Evolutionary conservation across 2,113 vertebrate species (phyloP), one percentile per base, ranked within the genome.

Genomic region (Phylloscopus trochilus): DNA sequence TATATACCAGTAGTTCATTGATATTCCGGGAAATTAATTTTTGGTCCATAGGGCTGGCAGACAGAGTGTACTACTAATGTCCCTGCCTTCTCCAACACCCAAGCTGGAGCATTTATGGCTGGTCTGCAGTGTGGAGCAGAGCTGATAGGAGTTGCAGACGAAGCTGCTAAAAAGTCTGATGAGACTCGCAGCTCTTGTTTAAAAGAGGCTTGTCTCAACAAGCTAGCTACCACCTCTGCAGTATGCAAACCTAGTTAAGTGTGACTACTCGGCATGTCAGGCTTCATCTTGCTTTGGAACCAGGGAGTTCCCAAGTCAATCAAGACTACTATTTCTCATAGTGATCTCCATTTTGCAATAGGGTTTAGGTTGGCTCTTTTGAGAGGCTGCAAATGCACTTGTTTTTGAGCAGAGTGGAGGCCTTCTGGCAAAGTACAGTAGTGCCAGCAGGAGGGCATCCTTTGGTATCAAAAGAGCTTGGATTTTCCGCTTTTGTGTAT

Each of bases 121-220:
- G 19, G 15, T 64, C 35, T 77, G 52, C 43, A 18, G 39, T 0
- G 0, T n/a, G 49, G 47, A 79, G 31, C 51, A 79, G 55, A 91
- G 67, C 39, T 85, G 70, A 83, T 68, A 39, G 55, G 30, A 90
- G 79, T 39, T 74, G 78, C 72, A 74, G 60, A 67, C 46, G 85
- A 95, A 83, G 79, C 60, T 90, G 72, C 76, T 77, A 8, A 86
- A 37, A 88, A 47, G 51, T 85, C 81, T 90, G 90, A 63, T 3
- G 9, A 75, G 94, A 83, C 87, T 91, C 39, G 56, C 52, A 87
- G 80, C 91, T 91, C 77, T 81, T 60, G 72, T 90, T 94, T 56
- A 37, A 84, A 75, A 70, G 59, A 81, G 92, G 26, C 95, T 90
- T 96, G 96, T 95, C 90, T 90, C 73, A 90, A 96, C 95, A 96